Percentiles rank a stretch among this genome's conserved stretches.
Evolutionary conservation across 2,113 vertebrate species (phyloP).

Genomic region (Aplodontia rufa): DNA sequence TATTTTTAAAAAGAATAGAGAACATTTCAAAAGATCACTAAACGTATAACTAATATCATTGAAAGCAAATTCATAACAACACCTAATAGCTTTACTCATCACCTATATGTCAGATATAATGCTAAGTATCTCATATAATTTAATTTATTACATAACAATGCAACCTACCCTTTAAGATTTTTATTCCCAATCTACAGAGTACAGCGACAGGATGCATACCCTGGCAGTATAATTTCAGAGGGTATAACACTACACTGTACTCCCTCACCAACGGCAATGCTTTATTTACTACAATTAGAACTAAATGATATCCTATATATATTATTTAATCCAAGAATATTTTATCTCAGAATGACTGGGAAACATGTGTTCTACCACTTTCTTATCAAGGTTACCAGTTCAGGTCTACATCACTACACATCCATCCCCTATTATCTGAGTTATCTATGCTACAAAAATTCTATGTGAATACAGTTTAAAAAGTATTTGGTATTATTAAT

Average conservation of each 20-base stretch:
- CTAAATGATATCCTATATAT: not conserved
- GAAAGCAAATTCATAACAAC: constrained; percentile 27
- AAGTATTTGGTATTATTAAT: not conserved
- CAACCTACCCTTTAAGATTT: not conserved
- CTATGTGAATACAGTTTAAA: not conserved
- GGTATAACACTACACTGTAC: not conserved
- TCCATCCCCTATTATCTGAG: not conserved
- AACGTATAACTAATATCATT: not conserved
- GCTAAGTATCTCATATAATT: not conserved
- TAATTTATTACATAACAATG: not conserved
- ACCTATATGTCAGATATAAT: not conserved
- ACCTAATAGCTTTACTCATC: not conserved
- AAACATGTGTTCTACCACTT: not conserved
- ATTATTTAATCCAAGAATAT: not conserved
- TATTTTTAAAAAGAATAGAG: not conserved
- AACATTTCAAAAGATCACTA: constrained; percentile 5
- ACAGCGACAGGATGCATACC: not conserved
- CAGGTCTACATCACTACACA: not conserved
- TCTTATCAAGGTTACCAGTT: not conserved
- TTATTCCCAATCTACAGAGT: not conserved
- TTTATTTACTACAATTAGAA: constrained; percentile 19
- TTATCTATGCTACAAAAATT: not conserved
- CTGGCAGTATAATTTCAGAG: not conserved
- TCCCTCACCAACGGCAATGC: not conserved
- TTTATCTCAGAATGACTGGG: not conserved